A percentile compares a stretch with the other conserved stretches of the same genome.
These are phyloP conservation scores for Sander vitreus DNA, from an alignment of 2,113 vertebrate genomes.

Conservation along the genomic window DNA sequence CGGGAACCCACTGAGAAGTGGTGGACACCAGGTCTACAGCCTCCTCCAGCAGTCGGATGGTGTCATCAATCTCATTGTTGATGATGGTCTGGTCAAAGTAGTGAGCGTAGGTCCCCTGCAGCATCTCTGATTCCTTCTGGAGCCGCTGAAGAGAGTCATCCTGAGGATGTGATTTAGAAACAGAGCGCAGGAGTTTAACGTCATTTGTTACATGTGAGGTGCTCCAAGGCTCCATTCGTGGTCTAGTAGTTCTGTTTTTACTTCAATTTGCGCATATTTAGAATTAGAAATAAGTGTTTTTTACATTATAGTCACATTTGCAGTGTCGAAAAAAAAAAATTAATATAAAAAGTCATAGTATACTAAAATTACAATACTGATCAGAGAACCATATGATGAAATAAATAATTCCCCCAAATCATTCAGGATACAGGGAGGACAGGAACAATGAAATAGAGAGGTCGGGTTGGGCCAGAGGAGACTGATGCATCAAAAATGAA, in stretches of 20 bases:
- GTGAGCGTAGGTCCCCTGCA: constrained; percentile 98
- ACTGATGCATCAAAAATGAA: background rate
- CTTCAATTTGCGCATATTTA: background rate
- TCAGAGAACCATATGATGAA: background rate
- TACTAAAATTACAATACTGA: background rate
- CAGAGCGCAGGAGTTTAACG: background rate
- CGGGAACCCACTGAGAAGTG: constrained; percentile 96
- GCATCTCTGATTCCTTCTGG: constrained; percentile 98
- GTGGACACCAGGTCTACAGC: constrained; percentile 98
- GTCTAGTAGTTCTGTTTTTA: background rate
- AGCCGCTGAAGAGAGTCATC: constrained; percentile 98
- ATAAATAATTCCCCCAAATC: background rate
- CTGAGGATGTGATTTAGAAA: constrained; percentile 64
- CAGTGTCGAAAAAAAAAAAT: no score
- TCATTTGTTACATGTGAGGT: background rate
- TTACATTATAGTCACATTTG: background rate
- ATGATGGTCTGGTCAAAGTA: constrained; percentile 99
- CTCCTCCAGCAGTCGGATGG: constrained; percentile 98
- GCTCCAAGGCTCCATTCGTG: background rate
- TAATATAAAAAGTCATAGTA: no score
- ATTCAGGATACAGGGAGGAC: background rate
- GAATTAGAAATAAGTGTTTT: background rate
- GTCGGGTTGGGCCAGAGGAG: background rate
- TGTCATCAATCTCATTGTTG: constrained; percentile 99
- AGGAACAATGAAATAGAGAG: background rate